Conservation (phyloP, 2,113 vertebrate species). For the Oxyura jamaicensis region DNA sequence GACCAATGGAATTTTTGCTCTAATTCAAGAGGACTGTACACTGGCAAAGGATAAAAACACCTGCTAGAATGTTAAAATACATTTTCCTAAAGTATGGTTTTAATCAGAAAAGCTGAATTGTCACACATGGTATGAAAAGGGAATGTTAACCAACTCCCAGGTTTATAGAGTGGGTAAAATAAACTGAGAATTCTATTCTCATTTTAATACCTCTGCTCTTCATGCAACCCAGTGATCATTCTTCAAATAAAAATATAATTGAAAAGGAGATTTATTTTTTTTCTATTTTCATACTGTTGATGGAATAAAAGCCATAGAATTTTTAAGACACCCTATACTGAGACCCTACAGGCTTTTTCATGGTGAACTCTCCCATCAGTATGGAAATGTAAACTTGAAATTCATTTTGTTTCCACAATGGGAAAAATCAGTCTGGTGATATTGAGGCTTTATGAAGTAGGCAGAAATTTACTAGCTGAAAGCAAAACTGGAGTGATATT, state of each 20-base stretch:
- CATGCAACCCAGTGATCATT: background rate
- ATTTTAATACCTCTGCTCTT: slow-evolving; percentile 19
- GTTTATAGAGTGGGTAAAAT: background rate
- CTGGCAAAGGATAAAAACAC: background rate
- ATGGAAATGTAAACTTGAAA: slow-evolving; percentile 56
- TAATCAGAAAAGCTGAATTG: background rate
- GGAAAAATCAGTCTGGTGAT: background rate
- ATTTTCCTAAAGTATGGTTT: background rate
- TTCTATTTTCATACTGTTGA: background rate
- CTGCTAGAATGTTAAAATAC: background rate
- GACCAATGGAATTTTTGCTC: background rate
- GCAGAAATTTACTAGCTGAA: slow-evolving; percentile 23
- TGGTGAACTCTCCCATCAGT: slow-evolving; percentile 29
- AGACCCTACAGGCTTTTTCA: background rate
- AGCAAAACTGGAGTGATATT: background rate
- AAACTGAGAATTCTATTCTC: background rate
- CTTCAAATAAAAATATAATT: slow-evolving; percentile 12
- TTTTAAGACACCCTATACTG: background rate
- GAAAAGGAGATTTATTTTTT: background rate
- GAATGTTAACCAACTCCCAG: background rate
- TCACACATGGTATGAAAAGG: background rate
- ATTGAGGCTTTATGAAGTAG: slow-evolving; percentile 24
- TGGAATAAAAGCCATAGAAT: background rate
- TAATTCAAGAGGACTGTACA: background rate
- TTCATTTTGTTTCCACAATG: slow-evolving; percentile 40